Conservation (phyloP, 2,113 vertebrate species). For the Neogale vison region DNA sequence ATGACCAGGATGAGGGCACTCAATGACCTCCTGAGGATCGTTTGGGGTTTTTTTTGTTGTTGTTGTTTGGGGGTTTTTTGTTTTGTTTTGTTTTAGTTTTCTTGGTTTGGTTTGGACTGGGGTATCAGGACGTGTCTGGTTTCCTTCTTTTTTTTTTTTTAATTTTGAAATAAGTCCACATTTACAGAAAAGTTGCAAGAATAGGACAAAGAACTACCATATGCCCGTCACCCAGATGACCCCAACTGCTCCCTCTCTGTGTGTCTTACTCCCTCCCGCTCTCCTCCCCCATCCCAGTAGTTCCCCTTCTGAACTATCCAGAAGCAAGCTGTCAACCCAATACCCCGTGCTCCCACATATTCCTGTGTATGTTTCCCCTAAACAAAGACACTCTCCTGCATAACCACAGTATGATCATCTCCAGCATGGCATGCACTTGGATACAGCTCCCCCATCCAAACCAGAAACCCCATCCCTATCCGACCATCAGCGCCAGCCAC, state of each 20-base stretch:
- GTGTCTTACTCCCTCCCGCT: not conserved
- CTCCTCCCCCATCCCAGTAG: not conserved
- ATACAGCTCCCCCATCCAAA: not conserved
- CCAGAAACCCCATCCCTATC: not conserved
- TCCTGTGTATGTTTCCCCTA: not conserved
- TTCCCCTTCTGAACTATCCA: not conserved
- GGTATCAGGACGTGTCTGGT: not conserved
- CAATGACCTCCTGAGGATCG: not conserved
- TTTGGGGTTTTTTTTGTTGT: not conserved
- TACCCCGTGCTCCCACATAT: not conserved
- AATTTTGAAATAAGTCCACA: not conserved
- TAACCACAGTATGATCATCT: not conserved
- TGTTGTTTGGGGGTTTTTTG: no score
- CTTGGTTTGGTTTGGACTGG: not conserved
- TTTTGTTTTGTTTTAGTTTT: not conserved
- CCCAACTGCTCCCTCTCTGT: not conserved
- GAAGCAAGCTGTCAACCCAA: not conserved
- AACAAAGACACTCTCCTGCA: not conserved
- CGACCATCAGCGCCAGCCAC: not conserved
- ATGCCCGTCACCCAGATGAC: not conserved
- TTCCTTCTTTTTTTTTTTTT: not conserved
- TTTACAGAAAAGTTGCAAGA: not conserved
- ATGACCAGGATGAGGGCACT: not conserved
- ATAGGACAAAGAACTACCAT: not conserved
- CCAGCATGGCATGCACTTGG: not conserved